Evolutionary conservation across 2,797 vertebrate genomes (phyloP).

Genomic region (Microtus californicus): DNA sequence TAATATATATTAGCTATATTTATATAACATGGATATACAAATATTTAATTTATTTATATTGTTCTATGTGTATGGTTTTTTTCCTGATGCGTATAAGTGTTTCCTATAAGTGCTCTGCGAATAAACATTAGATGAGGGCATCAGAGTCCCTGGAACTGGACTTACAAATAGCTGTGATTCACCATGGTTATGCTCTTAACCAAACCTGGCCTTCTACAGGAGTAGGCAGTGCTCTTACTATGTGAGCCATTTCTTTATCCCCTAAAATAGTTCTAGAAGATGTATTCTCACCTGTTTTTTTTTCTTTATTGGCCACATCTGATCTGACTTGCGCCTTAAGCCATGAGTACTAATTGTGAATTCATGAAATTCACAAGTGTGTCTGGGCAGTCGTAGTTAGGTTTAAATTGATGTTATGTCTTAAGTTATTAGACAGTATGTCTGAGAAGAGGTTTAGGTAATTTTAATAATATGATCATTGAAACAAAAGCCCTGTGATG

Average conservation of each 20-base stretch:
- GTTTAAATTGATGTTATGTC: background rate
- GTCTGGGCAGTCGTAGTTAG: background rate
- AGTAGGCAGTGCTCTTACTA: background rate
- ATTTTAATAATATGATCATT: background rate
- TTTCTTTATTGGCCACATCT: background rate
- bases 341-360: background rate
- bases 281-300: background rate
- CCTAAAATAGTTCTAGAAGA: background rate
- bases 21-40: background rate
- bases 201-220: background rate
- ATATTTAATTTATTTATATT: background rate
- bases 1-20: background rate
- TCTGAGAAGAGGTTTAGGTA: background rate
- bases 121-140: background rate
- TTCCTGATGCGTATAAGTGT: background rate
- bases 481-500: background rate
- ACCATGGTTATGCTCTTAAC: background rate
- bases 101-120: background rate
- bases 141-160: background rate
- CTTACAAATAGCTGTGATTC: background rate
- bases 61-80: background rate
- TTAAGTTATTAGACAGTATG: conserved; percentile 17
- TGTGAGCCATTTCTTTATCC: background rate
- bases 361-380: background rate
- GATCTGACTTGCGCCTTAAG: background rate